Base-by-base conservation (phyloP, 2,113 vertebrate species). In the Prunella fulvescens region DNA sequence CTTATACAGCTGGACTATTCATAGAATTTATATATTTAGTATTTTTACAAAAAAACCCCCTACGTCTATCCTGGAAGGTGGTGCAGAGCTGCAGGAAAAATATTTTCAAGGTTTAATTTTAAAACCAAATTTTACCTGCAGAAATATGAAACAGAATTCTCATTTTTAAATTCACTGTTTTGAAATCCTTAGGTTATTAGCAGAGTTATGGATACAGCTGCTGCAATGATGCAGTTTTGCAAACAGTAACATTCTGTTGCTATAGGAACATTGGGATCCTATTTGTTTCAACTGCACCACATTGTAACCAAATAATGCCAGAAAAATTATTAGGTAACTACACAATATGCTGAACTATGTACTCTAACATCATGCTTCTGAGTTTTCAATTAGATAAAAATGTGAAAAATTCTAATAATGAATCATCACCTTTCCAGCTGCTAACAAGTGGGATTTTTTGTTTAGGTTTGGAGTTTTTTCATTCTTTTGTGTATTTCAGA, bases 221-320 rank as follows among this genome's bases (percentile, higher is more conserved):
- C 73, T 77, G 73, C 85, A 87, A 65, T 24, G 42, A 93, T 87
- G 70, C 61, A 42, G 77, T 61, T 86, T 74, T 7, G 28, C 20
- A 57, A 69, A 71, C 53, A 35, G 40, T 53, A 56, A 80, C 65
- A 76, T 81, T 86, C 77, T 42, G 91, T 89, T 95, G 91, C 91
- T 91, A 87, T 87, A 93, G 94, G 56, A 95, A 97, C 92, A 77
- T 9, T 17, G 17, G 17, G 18, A 79, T 81, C 35, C 37, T 88
- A 71, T 86, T 95, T 89, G 65, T 65, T 89, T 39, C 0, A 0
- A 57, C 40, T 57, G 82, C 35, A 89, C 14, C 23, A 71, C 47
- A 78, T 5, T n/a, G 31, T 44, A 86, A 89, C 14, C 37, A 74
- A 93, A 81, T 81, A 48, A 84, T 18, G 26, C 23, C 2, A 3